These are phyloP conservation scores for Bombus huntii DNA, from an alignment of 1,140 invertebrate species.

Conservation along the genomic window DNA sequence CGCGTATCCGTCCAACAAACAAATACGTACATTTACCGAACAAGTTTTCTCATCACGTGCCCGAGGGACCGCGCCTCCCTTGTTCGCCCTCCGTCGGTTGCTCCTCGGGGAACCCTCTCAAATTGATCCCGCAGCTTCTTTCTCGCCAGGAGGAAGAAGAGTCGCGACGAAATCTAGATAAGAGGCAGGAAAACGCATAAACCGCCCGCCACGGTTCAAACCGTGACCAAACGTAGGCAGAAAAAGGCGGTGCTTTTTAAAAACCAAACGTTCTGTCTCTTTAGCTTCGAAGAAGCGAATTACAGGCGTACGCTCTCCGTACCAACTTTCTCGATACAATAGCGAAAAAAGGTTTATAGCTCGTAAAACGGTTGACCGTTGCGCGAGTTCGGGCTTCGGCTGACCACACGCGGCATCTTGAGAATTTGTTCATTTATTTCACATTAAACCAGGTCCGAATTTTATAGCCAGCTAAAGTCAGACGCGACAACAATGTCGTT, in stretches of 20 bases:
- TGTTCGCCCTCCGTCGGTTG: not conserved
- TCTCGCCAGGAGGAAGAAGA: not conserved
- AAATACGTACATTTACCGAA: conserved; percentile 17
- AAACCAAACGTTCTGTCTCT: not conserved
- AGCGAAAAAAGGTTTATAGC: conserved; percentile 61
- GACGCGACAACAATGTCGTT: conserved; percentile 52
- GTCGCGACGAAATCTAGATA: conserved; percentile 17
- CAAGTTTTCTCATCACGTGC: conserved; percentile 26
- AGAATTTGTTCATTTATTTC: conserved; percentile 61
- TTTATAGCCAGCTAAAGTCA: conserved; percentile 52
- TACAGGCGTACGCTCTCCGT: not conserved
- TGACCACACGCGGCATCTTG: conserved; percentile 50
- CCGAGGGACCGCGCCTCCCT: not conserved
- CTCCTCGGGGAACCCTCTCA: not conserved
- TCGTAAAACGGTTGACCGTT: conserved; percentile 59
- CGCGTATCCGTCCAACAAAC: not conserved
- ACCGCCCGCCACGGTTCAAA: not conserved
- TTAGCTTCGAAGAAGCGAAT: not conserved
- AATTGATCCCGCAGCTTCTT: conserved; percentile 26
- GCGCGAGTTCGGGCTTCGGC: not conserved
- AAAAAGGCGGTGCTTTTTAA: conserved; percentile 29
- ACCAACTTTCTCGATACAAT: conserved; percentile 34
- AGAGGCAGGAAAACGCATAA: not conserved
- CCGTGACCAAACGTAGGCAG: not conserved
- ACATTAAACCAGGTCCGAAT: conserved; percentile 53